Base-by-base conservation (phyloP, 2,888 invertebrate genomes). In the Drosophila bunnanda region DNA sequence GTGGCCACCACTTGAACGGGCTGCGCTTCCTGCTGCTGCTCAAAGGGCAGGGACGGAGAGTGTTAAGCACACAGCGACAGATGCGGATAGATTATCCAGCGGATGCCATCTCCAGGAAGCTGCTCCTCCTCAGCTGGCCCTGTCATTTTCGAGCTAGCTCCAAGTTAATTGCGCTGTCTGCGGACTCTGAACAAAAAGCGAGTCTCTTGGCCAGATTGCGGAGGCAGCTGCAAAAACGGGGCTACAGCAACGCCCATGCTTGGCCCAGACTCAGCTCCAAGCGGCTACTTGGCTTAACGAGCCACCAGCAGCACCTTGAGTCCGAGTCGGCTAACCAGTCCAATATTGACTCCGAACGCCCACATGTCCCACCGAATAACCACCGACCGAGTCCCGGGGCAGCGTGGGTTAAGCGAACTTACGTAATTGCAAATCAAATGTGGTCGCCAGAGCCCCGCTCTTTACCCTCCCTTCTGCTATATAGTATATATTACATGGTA, bases 131-230 rank as follows among this genome's bases (percentile, higher is more conserved):
- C 25, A 25, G 36, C 44, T 39, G 69, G 44, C 15, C 12, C 70
- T 66, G 66, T 66, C 66, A 68, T 55, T 55, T 69, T 46, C 57
- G 44, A 69, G 56, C 69, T 69, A 46, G 57, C 70, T 66, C 32
- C 69, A 70, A 67, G 67, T 67, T 67, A 67, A 67, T 67, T 67
- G 67, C 67, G 48, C 50, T 52, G 62, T 54, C 54, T 48, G 53
- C 36, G 50, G 20, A 52, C 32, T 50, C 48, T 52, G 15, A 32
- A 46, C 44, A 44, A 77, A 80, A 82, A 82, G 80, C 76, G 79
- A 83, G 81, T 82, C 73, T 79, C 78, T 50, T 77, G 73, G 54
- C 71, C 61, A 71, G 43, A 78, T 62, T 66, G 65, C 70, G 44
- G 65, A 59, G 66, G 66, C 55, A 64, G 66, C 44, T 38, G 44